These are phyloP conservation scores for Theristicus caerulescens DNA, from an alignment of 2,113 vertebrate genomes.

Conservation along the genomic window DNA sequence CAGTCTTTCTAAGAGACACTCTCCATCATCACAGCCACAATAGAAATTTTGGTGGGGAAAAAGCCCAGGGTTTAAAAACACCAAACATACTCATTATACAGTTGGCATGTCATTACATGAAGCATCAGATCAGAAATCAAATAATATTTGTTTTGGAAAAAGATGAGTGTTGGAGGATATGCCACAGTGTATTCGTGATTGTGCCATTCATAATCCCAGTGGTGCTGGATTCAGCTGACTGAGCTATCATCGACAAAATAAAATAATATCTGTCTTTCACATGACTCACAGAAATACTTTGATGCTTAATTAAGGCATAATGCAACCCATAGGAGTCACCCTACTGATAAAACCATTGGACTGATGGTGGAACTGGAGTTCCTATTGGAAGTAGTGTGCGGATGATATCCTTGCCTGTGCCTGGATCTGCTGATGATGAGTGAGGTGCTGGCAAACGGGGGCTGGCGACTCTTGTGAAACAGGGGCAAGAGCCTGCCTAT, in stretches of 20 bases:
- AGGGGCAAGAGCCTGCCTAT: background rate
- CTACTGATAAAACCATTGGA: background rate
- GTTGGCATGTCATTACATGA: background rate
- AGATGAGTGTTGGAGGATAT: background rate
- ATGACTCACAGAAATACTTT: background rate
- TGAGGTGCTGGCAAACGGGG: background rate
- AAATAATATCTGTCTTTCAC: background rate
- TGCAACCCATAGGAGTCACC: background rate
- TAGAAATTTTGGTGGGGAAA: background rate
- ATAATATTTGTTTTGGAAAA: slow-evolving; percentile 32
- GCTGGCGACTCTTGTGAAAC: background rate
- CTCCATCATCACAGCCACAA: background rate
- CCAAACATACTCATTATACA: background rate
- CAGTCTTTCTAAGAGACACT: background rate
- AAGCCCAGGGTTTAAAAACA: background rate
- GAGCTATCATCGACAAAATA: background rate
- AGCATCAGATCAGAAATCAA: background rate
- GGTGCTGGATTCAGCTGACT: slow-evolving; percentile 4
- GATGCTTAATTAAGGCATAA: background rate
- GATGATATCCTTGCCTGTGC: background rate
- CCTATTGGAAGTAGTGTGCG: background rate
- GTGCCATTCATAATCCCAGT: background rate
- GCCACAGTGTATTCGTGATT: background rate
- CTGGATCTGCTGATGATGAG: background rate
- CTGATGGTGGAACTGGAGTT: background rate